These are phyloP conservation scores for Lytechinus variegatus DNA, from an alignment of 35 echinoderm and acorn worm genomes.

Conservation along the genomic window DNA sequence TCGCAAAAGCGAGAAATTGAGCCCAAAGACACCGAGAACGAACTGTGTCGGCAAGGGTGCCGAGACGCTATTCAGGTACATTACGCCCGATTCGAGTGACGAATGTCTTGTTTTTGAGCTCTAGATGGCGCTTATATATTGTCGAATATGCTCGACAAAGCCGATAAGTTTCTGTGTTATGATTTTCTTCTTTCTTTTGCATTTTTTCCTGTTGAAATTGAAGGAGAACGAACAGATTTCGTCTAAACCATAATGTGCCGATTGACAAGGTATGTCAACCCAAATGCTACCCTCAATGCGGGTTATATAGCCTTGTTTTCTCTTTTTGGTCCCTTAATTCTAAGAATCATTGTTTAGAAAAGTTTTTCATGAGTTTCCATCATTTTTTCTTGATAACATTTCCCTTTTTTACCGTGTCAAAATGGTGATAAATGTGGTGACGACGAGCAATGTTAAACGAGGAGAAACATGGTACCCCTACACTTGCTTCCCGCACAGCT, in stretches of 20 bases:
- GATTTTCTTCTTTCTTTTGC: neutral
- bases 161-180: neutral
- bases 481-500: slow-evolving; percentile 24
- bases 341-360: neutral
- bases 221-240: neutral
- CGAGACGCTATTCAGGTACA: neutral
- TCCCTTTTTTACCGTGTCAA: neutral
- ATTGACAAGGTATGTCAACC: neutral
- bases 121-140: slow-evolving; percentile 27
- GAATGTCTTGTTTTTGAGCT: neutral
- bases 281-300: neutral
- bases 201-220: neutral
- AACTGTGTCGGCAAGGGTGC: slow-evolving; percentile 33
- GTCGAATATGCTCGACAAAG: neutral
- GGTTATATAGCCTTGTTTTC: neutral
- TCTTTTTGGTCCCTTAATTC: neutral
- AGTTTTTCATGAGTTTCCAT: neutral
- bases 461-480: slow-evolving; percentile 12
- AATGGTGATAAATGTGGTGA: neutral
- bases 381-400: neutral
- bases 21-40: neutral
- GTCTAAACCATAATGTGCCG: neutral
- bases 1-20: neutral
- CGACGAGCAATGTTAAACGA: neutral
- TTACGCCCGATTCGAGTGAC: neutral